Evolutionary conservation across 2,113 vertebrate genomes (phyloP).

Genomic region (Puffinus mauretanicus): DNA sequence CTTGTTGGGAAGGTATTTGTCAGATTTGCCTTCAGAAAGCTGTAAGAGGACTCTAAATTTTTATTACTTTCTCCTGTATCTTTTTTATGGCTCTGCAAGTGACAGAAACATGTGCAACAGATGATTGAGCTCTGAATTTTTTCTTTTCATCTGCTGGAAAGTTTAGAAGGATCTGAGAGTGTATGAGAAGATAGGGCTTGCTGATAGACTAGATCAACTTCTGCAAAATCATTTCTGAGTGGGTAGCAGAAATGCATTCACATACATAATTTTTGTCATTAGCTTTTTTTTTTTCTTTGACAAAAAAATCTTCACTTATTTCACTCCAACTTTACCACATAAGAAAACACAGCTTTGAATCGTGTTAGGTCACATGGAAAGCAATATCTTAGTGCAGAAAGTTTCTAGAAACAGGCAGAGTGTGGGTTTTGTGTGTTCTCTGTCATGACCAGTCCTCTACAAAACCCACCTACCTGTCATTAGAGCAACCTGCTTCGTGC

Average conservation of each 20-base stretch:
- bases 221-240: not conserved
- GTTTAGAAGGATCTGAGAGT: not conserved
- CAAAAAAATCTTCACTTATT: not conserved
- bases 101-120: not conserved
- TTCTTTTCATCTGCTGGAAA: not conserved
- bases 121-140: not conserved
- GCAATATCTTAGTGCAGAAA: not conserved
- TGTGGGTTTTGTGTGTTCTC: not conserved
- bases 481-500: not conserved
- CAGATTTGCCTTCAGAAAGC: not conserved
- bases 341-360: not conserved
- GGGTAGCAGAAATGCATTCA: not conserved
- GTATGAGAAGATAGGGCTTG: not conserved
- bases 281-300: not conserved
- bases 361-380: not conserved
- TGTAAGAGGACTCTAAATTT: not conserved
- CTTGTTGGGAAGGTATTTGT: not conserved
- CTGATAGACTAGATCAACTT: not conserved
- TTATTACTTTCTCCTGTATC: not conserved
- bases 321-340: not conserved
- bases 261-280: not conserved
- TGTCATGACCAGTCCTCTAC: not conserved
- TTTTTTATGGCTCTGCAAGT: not conserved
- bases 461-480: not conserved
- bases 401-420: not conserved